Base-by-base conservation (phyloP, 2,888 invertebrate species). In the Tipula helvola region DNA sequence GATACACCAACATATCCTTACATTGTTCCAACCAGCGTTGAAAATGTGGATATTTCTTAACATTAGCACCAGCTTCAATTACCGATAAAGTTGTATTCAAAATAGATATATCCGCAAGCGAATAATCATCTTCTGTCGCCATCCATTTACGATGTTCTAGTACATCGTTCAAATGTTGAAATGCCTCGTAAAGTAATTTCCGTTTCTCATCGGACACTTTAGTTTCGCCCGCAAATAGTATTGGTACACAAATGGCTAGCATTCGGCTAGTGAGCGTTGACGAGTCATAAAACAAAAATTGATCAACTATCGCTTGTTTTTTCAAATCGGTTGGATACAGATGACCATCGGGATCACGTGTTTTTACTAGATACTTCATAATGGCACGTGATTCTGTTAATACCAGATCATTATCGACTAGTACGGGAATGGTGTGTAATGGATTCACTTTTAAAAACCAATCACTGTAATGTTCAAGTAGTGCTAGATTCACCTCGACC, bases 381-480 rank as follows among this genome's bases (percentile, higher is more conserved):
- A 95, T 95, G 7, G 95, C 95, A 52, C 94, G 93, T 88, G 95
- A 94, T 90, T 95, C 95, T 94, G 95, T 95, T 86, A 95, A 88
- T 12, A 93, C 90, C 89, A 95, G 94, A 13, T 94, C 95, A 87
- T 94, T 92, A 89, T 95, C 95, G 36, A 94, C 93, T 87, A 95
- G 91, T 10, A 95, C 95, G 7, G 95, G 95, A 4, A 95, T 91
- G 87, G 93, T 93, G 89, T 95, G 95, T 89, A 95, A 94, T 5
- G 94, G 94, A 90, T 95, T 95, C 85, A 94, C 92, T 91, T 94
- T 92, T 85, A 93, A 88, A 88, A 94, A 94, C 71, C 71, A 71
- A 10, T 71, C 71, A 71, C 71, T 71, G 3, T 10, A 71, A 3
- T 71, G 71, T 71, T 71, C 71, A 4, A 18, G 71, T 10, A n/a